Base-by-base conservation (phyloP, 2,888 invertebrate species). In the Patella caerulea region DNA sequence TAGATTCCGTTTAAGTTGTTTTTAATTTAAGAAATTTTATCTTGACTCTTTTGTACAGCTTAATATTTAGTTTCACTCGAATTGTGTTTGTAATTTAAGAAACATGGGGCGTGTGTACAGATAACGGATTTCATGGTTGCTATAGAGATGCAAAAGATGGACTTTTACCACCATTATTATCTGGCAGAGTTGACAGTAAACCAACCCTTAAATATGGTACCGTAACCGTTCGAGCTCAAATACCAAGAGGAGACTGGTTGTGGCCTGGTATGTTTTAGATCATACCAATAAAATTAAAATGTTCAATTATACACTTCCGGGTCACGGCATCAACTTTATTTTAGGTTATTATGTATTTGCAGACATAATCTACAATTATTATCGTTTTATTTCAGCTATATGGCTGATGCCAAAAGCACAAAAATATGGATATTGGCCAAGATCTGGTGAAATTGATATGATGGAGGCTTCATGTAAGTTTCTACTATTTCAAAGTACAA, bases 241-340 rank as follows among this genome's bases (percentile, higher is more conserved):
- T 65, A 24, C 65, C 65, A 4, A 19, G 65, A 15, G 72, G 72
- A 11, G 72, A 71, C 34, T 71, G 72, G 72, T 34, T 71, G 12
- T 71, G 72, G 72, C 72, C 72, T 29, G 72, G 72, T 71, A 71
- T n/a, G 72, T 45, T 45, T 45, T 9, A 45, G 9, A 7, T 45
- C 9, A 45, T 9, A 45, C 9, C 45, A 45, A 45, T 45, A 45
- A 45, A 45, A 45, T 45, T 45, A 45, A 7, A 45, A 45, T 45
- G 45, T 9, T 7, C 45, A 45, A 45, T 0, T 5, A 45, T 45
- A 45, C 45, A 45, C 9, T 45, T 45, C 45, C 45, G 7, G 45
- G 9, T 9, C 45, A 45, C 45, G 34, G 45, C 9, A 45, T 7
- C 45, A 45, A 45, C 3, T 45, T 5, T 45, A 9, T 45, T 45